phyloP scores from a whole-genome alignment of 2,113 vertebrate species.

The Machaerirhynchus nigripectus region DNA sequence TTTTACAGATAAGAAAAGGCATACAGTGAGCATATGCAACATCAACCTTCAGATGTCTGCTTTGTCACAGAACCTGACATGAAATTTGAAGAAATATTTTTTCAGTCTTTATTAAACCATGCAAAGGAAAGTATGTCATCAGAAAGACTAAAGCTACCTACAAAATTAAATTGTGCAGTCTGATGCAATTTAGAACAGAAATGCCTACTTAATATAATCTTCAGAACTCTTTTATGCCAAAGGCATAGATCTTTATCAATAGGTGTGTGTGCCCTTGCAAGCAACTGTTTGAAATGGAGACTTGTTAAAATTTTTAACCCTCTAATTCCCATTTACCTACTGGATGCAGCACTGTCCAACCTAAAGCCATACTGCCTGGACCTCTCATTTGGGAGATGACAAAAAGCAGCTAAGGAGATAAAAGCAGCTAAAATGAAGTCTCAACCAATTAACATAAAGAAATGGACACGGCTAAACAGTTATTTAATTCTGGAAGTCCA shows the following conservation, averaged over 20 bases:
- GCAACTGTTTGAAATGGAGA: neutral
- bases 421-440: neutral
- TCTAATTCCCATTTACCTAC: neutral
- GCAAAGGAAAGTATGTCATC: conserved; percentile 6
- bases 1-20: neutral
- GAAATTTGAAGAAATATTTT: neutral
- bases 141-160: neutral
- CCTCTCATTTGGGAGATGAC: neutral
- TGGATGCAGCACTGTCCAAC: neutral
- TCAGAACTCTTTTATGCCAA: conserved; percentile 4
- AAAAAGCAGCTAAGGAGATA: neutral
- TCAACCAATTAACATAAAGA: neutral
- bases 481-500: neutral
- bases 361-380: neutral
- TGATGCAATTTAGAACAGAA: conserved; percentile 28
- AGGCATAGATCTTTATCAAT: conserved; percentile 44
- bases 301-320: conserved; percentile 13
- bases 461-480: neutral
- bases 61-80: neutral
- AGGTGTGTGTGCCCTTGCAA: neutral
- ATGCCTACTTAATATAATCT: conserved; percentile 8
- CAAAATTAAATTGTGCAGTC: neutral
- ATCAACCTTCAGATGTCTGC: neutral
- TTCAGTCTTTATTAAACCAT: neutral
- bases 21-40: neutral